Evolutionary conservation across 2,888 invertebrate genomes (phyloP).

Genomic region (Anaspis maculata): DNA sequence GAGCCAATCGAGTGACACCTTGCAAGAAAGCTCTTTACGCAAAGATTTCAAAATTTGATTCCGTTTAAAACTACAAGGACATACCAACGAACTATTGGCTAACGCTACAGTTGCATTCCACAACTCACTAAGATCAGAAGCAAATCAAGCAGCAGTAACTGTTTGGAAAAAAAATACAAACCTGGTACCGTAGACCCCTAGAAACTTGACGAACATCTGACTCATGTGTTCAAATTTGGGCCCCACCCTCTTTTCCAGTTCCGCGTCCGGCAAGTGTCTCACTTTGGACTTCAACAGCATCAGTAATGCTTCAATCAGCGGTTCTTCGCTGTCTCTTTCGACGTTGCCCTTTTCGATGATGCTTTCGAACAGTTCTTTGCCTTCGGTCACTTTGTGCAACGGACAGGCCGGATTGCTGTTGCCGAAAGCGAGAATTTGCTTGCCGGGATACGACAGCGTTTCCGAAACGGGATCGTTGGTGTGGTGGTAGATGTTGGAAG

Average conservation of each 20-base stretch:
- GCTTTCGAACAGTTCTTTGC: constrained; percentile 49
- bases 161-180: too few species aligned
- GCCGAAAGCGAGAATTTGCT: constrained; percentile 56
- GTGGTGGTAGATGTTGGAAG: constrained; percentile 41
- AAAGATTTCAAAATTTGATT: too few species aligned
- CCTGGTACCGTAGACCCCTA: constrained; percentile 54
- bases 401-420: constrained; percentile 58
- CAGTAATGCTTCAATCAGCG: constrained; percentile 51
- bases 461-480: constrained; percentile 45
- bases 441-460: constrained; percentile 35
- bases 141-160: too few species aligned
- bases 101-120: too few species aligned
- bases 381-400: constrained; percentile 59
- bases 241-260: constrained; percentile 52
- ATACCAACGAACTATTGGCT: too few species aligned
- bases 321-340: constrained; percentile 23
- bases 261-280: constrained; percentile 65
- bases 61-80: too few species aligned
- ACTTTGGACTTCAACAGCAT: constrained; percentile 52
- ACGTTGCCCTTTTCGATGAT: constrained; percentile 45
- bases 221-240: constrained; percentile 44
- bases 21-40: too few species aligned
- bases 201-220: constrained; percentile 53
- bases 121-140: too few species aligned
- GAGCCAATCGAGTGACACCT: too few species aligned